Conservation (phyloP, 92 coral and sea anemone genomes). For the Actinernus sp. region DNA sequence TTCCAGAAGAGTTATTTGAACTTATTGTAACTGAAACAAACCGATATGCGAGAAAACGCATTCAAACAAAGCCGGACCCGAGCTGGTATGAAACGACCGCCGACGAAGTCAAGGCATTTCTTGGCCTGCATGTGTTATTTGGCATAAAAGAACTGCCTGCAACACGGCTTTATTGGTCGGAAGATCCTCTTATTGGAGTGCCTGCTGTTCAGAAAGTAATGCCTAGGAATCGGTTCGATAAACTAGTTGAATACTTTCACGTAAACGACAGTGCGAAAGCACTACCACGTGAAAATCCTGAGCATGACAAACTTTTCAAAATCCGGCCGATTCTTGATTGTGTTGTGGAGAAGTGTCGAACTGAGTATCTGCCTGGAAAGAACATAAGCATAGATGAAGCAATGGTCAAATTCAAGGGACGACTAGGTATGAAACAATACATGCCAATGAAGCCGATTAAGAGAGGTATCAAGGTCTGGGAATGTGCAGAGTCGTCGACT, state of each 20-base stretch:
- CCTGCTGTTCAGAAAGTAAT: slow-evolving; percentile 24
- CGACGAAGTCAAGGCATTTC: slow-evolving; percentile 27
- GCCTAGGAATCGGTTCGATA: slow-evolving; percentile 30
- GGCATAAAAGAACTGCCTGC: slow-evolving; percentile 21
- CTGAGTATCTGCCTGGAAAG: too few species aligned
- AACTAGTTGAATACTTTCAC: slow-evolving; percentile 25
- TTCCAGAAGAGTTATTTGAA: slow-evolving; percentile 19
- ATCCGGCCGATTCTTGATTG: slow-evolving; percentile 11
- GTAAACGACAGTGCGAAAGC: slow-evolving; percentile 20
- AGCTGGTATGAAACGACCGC: slow-evolving; percentile 13
- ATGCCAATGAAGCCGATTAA: too few species aligned
- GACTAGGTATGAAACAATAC: too few species aligned
- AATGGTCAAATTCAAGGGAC: too few species aligned
- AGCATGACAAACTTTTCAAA: slow-evolving; percentile 26
- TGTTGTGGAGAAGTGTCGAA: slow-evolving; percentile 1
- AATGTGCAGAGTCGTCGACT: too few species aligned
- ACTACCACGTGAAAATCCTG: slow-evolving; percentile 8
- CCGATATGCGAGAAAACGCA: slow-evolving; percentile 26
- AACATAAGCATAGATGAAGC: too few species aligned
- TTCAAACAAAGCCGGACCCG: slow-evolving; percentile 20
- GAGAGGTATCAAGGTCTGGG: too few species aligned
- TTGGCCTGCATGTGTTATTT: slow-evolving; percentile 14
- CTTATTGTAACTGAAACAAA: slow-evolving; percentile 44
- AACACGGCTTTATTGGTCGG: slow-evolving; percentile 25
- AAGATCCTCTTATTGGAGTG: slow-evolving; percentile 17